Percentiles rank a stretch among this genome's conserved stretches.
Conservation (phyloP, 1,140 invertebrate species). For the Microplitis mediator region DNA sequence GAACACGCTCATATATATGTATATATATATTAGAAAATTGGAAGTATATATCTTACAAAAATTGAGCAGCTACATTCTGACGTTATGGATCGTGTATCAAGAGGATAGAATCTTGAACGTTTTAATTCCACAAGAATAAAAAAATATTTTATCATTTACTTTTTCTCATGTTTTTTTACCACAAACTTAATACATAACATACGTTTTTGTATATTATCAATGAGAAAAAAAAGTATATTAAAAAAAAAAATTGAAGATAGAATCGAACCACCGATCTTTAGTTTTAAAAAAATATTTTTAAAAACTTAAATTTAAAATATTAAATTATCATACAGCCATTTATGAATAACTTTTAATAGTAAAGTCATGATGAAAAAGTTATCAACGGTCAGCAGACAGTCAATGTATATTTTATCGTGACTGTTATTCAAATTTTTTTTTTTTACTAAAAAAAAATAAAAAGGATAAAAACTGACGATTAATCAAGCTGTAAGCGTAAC, state of each 20-base stretch:
- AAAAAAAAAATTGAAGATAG: too few species aligned
- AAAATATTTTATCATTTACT: too few species aligned
- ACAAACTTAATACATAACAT: not conserved
- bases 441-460: not conserved
- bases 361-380: not conserved
- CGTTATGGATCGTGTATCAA: too few species aligned
- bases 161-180: too few species aligned
- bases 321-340: too few species aligned
- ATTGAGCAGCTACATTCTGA: not conserved
- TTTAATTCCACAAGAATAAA: too few species aligned
- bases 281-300: too few species aligned
- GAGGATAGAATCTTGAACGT: too few species aligned
- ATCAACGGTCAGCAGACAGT: not conserved
- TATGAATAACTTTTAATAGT: too few species aligned
- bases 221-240: too few species aligned
- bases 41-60: not conserved
- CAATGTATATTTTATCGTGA: not conserved
- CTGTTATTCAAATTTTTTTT: slow-evolving; percentile 5
- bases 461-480: not conserved
- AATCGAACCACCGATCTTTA: too few species aligned
- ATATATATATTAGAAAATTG: not conserved
- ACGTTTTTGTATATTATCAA: not conserved
- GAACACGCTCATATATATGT: not conserved
- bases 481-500: not conserved
- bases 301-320: too few species aligned